phyloP scores from a whole-genome alignment of 2,113 vertebrate genomes.

The Mustelus asterias region DNA sequence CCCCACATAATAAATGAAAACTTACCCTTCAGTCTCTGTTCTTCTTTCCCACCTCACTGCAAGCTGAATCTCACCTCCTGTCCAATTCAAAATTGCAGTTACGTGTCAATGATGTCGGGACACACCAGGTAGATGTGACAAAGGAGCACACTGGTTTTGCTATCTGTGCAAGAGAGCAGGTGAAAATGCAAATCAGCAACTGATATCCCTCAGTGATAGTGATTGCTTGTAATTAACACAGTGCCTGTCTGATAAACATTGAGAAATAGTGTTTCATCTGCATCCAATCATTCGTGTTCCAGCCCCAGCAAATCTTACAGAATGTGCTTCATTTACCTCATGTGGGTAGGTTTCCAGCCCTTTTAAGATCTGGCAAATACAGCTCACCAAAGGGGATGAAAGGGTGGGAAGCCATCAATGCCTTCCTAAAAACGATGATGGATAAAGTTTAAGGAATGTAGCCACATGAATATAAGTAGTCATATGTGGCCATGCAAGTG shows the following conservation, averaged over 20 bases:
- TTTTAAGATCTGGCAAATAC: not conserved
- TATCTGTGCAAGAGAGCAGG: not conserved
- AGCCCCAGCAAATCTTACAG: not conserved
- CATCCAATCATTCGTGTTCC: not conserved
- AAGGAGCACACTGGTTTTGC: not conserved
- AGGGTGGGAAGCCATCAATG: not conserved
- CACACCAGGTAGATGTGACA: not conserved
- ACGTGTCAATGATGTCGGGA: no score
- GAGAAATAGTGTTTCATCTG: not conserved
- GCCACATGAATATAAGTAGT: not conserved
- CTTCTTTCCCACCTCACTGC: not conserved
- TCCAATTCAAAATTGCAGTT: not conserved
- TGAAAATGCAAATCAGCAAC: not conserved
- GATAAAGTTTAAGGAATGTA: not conserved
- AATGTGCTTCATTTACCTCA: not conserved
- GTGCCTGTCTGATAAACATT: not conserved
- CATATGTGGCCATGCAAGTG: not conserved
- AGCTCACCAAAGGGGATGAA: not conserved
- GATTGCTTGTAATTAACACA: not conserved
- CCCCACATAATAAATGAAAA: not conserved
- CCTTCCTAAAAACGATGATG: not conserved
- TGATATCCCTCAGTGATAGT: no score
- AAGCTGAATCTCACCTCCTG: not conserved
- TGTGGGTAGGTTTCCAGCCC: no score
- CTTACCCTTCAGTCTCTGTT: no score